Evolutionary conservation across 2,888 invertebrate genomes (phyloP).

Genomic region (Hedychridium roseum): DNA sequence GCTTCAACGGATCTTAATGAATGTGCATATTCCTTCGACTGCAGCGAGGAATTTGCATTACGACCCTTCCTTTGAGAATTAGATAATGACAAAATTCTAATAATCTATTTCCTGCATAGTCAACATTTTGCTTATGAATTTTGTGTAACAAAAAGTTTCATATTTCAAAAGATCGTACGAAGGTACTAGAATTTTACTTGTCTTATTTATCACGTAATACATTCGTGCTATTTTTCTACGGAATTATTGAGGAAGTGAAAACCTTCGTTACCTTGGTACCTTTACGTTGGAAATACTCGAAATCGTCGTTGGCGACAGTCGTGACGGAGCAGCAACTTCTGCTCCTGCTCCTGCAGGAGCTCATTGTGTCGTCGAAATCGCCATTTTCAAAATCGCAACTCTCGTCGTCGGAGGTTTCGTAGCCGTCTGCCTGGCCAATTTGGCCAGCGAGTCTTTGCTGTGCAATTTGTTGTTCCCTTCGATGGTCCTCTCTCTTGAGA

Average conservation of each 20-base stretch:
- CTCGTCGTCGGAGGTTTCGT: constrained; percentile 58
- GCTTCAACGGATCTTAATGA: no score
- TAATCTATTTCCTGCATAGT: no score
- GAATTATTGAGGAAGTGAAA: neutral
- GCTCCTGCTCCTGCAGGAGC: constrained; percentile 64
- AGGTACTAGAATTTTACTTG: no score
- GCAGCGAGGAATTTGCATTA: no score
- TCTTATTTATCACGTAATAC: neutral
- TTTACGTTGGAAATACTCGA: constrained; percentile 69
- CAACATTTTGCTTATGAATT: no score
- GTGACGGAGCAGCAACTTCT: constrained; percentile 69
- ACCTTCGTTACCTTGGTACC: constrained; percentile 48
- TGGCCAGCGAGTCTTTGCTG: constrained; percentile 31
- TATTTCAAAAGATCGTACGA: no score
- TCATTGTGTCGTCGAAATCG: constrained; percentile 60
- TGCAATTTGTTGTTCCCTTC: constrained; percentile 28
- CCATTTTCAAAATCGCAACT: constrained; percentile 56
- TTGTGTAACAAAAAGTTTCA: no score
- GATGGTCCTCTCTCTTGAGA: constrained; percentile 40
- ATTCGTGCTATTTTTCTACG: neutral
- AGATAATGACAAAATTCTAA: no score
- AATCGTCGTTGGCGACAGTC: constrained; percentile 72
- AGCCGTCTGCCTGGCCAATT: constrained; percentile 42
- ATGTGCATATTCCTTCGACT: no score
- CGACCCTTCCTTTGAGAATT: no score